Evolutionary conservation across 2,888 invertebrate species (phyloP).

Genomic region (Aproaerema taeniolella): DNA sequence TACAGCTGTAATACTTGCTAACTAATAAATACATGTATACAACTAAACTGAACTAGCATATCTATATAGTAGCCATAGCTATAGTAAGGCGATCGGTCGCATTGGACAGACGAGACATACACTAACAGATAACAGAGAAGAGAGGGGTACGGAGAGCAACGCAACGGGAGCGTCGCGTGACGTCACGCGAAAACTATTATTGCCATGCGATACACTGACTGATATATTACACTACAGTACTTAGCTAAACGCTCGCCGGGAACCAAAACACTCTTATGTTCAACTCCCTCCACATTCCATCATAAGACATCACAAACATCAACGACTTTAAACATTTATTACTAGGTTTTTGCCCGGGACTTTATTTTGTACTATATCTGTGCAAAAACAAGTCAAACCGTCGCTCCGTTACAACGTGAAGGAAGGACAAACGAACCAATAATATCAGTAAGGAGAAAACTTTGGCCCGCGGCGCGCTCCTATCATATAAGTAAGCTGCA

Average conservation of each 20-base stretch:
- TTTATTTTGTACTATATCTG: too few relatives aligned
- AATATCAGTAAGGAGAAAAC: too few relatives aligned
- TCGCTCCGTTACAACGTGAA: too few relatives aligned
- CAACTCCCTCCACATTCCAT: background rate
- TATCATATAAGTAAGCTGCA: conserved; percentile 26
- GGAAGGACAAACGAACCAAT: too few relatives aligned
- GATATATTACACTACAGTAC: conserved; percentile 32
- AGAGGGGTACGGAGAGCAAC: conserved; percentile 14
- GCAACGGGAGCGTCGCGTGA: conserved; percentile 4
- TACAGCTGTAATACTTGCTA: conserved; percentile 28
- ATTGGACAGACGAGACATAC: conserved; percentile 24
- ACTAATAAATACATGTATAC: conserved; percentile 19
- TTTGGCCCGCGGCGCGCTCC: conserved; percentile 17
- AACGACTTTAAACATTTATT: background rate
- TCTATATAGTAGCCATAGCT: conserved; percentile 34
- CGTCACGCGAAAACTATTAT: conserved; percentile 29
- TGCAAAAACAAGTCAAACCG: too few relatives aligned
- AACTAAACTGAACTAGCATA: conserved; percentile 43
- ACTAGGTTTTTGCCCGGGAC: too few relatives aligned
- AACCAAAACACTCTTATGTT: background rate
- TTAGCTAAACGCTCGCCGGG: conserved; percentile 21
- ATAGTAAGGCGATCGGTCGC: conserved; percentile 33
- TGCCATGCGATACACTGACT: conserved; percentile 53
- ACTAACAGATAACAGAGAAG: conserved; percentile 14
- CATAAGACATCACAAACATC: background rate